Evolutionary conservation across 2,113 vertebrate genomes (phyloP).

Genomic region (Pongo pygmaeus): DNA sequence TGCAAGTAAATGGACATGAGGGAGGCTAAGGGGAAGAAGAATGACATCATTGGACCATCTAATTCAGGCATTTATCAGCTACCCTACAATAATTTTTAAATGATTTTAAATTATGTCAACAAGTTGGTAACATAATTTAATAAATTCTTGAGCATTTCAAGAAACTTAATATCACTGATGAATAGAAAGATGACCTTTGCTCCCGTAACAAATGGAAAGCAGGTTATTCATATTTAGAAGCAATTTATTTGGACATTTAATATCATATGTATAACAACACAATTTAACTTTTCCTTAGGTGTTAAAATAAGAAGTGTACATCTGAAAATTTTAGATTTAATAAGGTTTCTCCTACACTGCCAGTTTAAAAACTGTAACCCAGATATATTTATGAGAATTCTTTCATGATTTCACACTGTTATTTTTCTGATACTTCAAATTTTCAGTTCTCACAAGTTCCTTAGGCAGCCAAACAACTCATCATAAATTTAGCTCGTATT

Average conservation of each 20-base stretch:
- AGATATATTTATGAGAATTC: not conserved
- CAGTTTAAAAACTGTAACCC: not conserved
- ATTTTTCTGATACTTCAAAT: not conserved
- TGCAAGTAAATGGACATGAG: not conserved
- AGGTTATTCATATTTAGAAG: not conserved
- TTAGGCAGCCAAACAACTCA: not conserved
- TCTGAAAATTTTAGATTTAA: not conserved
- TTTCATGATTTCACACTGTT: not conserved
- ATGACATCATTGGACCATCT: not conserved
- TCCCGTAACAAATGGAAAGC: not conserved
- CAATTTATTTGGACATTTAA: not conserved
- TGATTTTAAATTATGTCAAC: not conserved
- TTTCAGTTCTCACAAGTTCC: not conserved
- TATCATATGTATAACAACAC: not conserved
- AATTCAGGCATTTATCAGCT: not conserved
- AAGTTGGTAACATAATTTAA: not conserved
- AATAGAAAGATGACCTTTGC: not conserved
- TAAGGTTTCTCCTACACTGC: not conserved
- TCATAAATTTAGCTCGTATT: not conserved
- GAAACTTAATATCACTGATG: not conserved
- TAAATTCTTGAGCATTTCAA: not conserved
- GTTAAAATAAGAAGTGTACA: not conserved
- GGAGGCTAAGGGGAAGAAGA: not conserved
- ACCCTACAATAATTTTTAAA: not conserved
- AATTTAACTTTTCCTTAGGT: not conserved